A percentile compares a stretch with the other conserved stretches of the same genome.
Evolutionary conservation across 2,113 vertebrate genomes (phyloP).

Genomic region (Pontoporia blainvillei): DNA sequence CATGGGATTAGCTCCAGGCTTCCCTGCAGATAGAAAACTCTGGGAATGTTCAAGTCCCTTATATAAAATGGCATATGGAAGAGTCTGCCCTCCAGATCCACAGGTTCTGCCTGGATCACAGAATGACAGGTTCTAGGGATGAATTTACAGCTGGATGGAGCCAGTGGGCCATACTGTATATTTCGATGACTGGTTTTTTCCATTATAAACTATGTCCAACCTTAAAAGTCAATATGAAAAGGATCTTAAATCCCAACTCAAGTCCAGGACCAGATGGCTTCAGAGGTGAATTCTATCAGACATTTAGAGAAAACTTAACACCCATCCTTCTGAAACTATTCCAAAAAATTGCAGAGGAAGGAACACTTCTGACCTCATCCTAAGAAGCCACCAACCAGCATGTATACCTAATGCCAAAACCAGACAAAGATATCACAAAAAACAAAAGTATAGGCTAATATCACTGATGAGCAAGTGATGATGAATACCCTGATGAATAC

Average conservation of each 20-base stretch:
- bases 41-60: no score
- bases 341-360: background rate
- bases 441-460: background rate
- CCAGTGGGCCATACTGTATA: background rate
- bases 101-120: background rate
- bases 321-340: background rate
- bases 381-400: background rate
- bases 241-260: background rate
- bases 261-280: background rate
- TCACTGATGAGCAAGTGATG: background rate
- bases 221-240: constrained; percentile 5
- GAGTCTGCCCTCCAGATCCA: background rate
- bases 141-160: background rate
- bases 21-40: no score
- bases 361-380: background rate
- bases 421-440: background rate
- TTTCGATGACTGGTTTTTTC: background rate
- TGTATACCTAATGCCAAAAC: background rate
- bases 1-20: no score
- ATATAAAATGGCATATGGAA: background rate
- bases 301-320: background rate
- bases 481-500: background rate
- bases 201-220: background rate
- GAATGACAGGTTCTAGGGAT: background rate
- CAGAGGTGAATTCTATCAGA: background rate